Base-by-base conservation (phyloP, 2,113 vertebrate species). In the Ammodytes marinus region DNA sequence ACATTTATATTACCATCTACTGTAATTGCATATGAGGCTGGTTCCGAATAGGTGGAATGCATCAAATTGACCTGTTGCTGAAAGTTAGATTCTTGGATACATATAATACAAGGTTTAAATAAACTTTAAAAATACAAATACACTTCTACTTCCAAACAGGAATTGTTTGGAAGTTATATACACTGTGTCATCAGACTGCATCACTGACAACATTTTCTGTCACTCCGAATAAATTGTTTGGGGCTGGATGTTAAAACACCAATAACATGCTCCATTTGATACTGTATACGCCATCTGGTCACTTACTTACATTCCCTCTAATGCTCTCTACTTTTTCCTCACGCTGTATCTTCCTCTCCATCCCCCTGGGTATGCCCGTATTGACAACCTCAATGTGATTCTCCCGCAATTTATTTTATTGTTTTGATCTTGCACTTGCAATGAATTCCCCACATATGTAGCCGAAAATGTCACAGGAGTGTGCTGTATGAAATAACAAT, bases 381-480 rank as follows among this genome's bases (percentile, higher is more conserved):
- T 84, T 90, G 88, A 89, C 86, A 79, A 70, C 57, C 74, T 75
- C 74, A 52, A 81, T 81, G 81, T 66, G 69, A 73, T 74, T 86
- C 84, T 64, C 39, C 1, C 8, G 73, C 84, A 79, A 53, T 91
- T 86, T 82, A 65, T 84, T 86, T 86, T 74, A 87, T 86, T 91
- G 88, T 92, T 92, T 86, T 89, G 84, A 91, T 91, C 86, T 80
- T 10, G 37, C 58, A 40, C 81, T 86, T 76, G 80, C 77, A 88
- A 80, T 75, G 86, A 91, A 90, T 91, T 91, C 89, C 77, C 79
- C 77, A 90, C 86, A 77, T 89, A 85, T 67, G 82, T 79, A 77
- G 76, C 79, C 46, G 69, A 71, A 83, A 86, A 86, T 89, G 89
- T 87, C 85, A 88, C 82, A 54, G 69, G 76, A 87, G 57, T 66